phyloP scores from a whole-genome alignment of 2,113 vertebrate genomes.

The Leptobrachium leishanense region DNA sequence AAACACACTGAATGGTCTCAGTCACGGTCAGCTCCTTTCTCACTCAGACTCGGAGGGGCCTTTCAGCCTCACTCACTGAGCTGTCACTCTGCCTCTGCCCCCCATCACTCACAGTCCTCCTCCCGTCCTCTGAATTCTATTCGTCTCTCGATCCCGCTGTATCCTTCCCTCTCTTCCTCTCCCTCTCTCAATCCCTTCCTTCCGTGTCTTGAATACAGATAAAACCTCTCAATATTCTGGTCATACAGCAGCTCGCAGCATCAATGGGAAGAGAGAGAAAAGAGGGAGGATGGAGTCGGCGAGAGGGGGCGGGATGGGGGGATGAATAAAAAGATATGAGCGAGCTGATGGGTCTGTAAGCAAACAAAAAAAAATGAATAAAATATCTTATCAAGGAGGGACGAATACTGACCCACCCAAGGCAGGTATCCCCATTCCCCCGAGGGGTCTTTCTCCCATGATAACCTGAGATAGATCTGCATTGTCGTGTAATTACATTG shows the following conservation, averaged over 20 bases:
- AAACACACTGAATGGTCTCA: too few relatives aligned
- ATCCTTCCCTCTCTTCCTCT: slow-evolving; percentile 1
- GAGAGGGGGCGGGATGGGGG: slow-evolving; percentile 50
- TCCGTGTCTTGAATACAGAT: slow-evolving; percentile 44
- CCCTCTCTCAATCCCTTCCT: slow-evolving; percentile 21
- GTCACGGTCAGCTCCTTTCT: too few relatives aligned
- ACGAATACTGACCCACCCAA: background rate
- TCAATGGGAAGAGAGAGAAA: slow-evolving; percentile 49
- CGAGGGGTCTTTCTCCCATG: too few relatives aligned
- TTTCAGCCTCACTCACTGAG: too few relatives aligned
- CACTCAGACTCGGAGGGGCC: too few relatives aligned
- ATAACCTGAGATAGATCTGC: background rate
- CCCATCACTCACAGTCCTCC: background rate
- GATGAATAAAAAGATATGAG: slow-evolving; percentile 47
- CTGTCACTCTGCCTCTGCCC: background rate
- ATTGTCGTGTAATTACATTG: slow-evolving; percentile 1
- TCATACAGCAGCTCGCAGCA: slow-evolving; percentile 23
- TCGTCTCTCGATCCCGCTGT: background rate
- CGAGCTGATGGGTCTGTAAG: slow-evolving; percentile 24
- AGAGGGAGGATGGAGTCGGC: slow-evolving; percentile 56
- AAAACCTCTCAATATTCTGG: slow-evolving; percentile 44
- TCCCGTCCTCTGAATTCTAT: background rate
- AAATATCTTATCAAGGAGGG: background rate
- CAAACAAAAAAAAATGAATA: slow-evolving; percentile 5
- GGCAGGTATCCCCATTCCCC: background rate